phyloP scores from a whole-genome alignment of 2,888 invertebrate genomes.

The Andricus quercusramuli region DNA sequence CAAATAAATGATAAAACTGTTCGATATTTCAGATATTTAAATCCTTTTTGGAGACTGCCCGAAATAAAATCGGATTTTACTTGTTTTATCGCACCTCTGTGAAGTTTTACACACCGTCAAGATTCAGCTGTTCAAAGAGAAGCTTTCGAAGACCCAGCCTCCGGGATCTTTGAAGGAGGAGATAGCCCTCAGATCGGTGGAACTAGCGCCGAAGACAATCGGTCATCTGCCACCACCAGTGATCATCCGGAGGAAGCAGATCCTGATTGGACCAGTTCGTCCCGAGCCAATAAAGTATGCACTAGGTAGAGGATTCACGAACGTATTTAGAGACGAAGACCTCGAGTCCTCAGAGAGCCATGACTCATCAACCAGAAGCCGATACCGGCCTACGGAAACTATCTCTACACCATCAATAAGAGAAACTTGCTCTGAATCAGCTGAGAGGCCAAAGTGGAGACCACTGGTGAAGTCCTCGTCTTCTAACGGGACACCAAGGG shows the following conservation, averaged over 20 bases:
- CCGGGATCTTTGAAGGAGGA: conserved; percentile 64
- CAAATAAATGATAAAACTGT: conserved; percentile 9
- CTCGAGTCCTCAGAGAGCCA: conserved; percentile 52
- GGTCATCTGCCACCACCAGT: conserved; percentile 72
- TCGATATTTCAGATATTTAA: background rate
- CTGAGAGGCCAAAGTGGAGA: conserved; percentile 48
- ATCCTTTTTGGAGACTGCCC: conserved; percentile 1
- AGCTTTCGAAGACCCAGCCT: conserved; percentile 68
- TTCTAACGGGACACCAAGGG: conserved; percentile 51
- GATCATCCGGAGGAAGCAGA: conserved; percentile 72
- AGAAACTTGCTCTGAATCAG: conserved; percentile 47
- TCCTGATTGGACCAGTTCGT: conserved; percentile 54
- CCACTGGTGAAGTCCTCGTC: conserved; percentile 54
- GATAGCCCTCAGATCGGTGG: conserved; percentile 66
- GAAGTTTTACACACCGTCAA: conserved; percentile 58
- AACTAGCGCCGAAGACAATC: conserved; percentile 54
- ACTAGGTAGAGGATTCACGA: conserved; percentile 44
- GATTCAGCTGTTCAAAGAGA: conserved; percentile 72
- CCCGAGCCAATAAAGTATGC: conserved; percentile 33
- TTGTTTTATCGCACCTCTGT: background rate
- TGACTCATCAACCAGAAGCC: conserved; percentile 44
- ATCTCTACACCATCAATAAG: conserved; percentile 13
- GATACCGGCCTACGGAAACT: conserved; percentile 5
- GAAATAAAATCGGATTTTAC: background rate
- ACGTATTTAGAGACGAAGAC: conserved; percentile 49